phyloP scores from a whole-genome alignment of 2,113 vertebrate genomes.

The Haliaeetus leucogaster region DNA sequence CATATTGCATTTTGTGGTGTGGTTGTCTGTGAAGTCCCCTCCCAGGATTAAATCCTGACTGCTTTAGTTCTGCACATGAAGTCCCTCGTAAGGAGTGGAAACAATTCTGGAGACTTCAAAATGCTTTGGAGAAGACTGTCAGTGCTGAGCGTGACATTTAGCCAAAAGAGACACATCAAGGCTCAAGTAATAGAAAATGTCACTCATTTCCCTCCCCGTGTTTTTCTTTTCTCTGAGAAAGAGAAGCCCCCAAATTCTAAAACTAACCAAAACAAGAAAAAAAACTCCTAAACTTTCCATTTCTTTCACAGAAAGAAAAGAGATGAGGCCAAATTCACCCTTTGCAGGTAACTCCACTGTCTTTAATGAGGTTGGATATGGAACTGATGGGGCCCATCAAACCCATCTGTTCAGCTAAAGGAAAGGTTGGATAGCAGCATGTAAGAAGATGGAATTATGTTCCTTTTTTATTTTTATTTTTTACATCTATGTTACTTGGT shows the following conservation, averaged over 20 bases:
- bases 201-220: conserved; percentile 32
- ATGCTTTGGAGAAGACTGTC: not conserved
- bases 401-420: conserved; percentile 21
- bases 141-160: not conserved
- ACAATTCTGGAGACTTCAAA: not conserved
- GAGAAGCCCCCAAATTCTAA: conserved; percentile 68
- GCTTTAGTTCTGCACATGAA: not conserved
- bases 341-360: not conserved
- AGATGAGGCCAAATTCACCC: conserved; percentile 34
- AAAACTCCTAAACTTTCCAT: conserved; percentile 36
- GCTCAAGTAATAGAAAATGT: conserved; percentile 73
- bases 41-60: not conserved
- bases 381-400: not conserved
- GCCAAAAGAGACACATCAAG: not conserved
- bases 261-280: not conserved
- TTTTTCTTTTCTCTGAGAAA: conserved; percentile 45
- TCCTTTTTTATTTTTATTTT: not conserved
- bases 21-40: not conserved
- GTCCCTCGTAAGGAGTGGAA: not conserved
- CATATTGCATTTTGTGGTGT: not conserved
- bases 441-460: not conserved
- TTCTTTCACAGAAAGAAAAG: conserved; percentile 93
- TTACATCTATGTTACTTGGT: not conserved
- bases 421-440: conserved; percentile 77
- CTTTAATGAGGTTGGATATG: not conserved